phyloP scores from a whole-genome alignment of 2,797 vertebrate species.

The Channa striata region DNA sequence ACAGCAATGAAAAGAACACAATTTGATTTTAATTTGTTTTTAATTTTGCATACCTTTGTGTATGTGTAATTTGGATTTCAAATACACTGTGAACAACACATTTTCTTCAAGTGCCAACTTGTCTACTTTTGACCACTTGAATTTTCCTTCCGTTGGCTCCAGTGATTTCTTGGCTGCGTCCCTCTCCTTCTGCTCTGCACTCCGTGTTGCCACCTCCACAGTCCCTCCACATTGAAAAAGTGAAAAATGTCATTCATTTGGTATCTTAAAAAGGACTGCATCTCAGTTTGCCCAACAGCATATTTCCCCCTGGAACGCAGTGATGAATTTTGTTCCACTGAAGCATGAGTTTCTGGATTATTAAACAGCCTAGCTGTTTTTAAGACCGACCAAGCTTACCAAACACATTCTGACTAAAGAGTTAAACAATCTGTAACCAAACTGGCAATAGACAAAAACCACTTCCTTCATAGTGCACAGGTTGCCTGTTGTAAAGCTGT shows the following conservation, averaged over 20 bases:
- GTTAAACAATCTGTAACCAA: slow-evolving; percentile 2
- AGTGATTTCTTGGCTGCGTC: slow-evolving; percentile 35
- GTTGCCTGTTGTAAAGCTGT: neutral
- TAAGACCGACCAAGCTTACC: neutral
- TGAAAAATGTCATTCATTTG: slow-evolving; percentile 4
- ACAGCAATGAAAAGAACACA: slow-evolving; percentile 14
- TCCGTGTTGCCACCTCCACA: slow-evolving; percentile 15
- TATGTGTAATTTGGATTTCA: slow-evolving; percentile 16
- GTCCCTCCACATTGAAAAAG: slow-evolving; percentile 31
- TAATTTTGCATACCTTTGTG: slow-evolving; percentile 1
- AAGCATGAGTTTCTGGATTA: neutral
- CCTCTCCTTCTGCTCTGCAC: slow-evolving; percentile 44
- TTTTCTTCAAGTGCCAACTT: slow-evolving; percentile 37
- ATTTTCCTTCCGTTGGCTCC: slow-evolving; percentile 51
- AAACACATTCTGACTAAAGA: neutral
- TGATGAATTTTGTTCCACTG: neutral
- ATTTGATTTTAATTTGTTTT: slow-evolving; percentile 27
- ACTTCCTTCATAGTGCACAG: neutral
- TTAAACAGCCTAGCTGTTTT: neutral
- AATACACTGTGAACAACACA: slow-evolving; percentile 13
- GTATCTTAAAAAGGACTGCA: slow-evolving; percentile 5
- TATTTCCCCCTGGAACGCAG: neutral
- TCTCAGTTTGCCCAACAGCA: neutral
- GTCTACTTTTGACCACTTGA: slow-evolving; percentile 53
- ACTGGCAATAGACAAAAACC: neutral